Percentiles rank a stretch among this genome's conserved stretches.
Evolutionary conservation across 2,797 vertebrate genomes (phyloP).

Genomic region (Sebastiscus tertius): DNA sequence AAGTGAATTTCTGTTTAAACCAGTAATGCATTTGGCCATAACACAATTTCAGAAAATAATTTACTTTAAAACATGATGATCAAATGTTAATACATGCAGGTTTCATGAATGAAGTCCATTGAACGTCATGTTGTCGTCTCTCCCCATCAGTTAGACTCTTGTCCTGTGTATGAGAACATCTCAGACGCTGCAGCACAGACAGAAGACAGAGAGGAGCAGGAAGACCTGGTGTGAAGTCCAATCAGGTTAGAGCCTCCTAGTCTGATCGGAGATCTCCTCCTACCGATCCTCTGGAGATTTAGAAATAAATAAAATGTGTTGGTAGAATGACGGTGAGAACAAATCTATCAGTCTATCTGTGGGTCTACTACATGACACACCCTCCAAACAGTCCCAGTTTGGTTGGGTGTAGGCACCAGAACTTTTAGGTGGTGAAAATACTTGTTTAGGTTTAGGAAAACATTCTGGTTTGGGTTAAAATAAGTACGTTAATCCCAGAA

Average conservation of each 20-base stretch:
- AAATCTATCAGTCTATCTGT: too few relatives aligned
- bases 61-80: background rate
- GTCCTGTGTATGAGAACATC: background rate
- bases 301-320: too few relatives aligned
- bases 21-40: background rate
- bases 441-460: too few relatives aligned
- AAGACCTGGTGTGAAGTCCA: background rate
- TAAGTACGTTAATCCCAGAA: too few relatives aligned
- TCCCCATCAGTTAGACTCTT: background rate
- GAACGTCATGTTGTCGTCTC: background rate
- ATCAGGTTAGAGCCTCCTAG: background rate
- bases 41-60: background rate
- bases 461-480: too few relatives aligned
- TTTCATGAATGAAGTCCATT: background rate
- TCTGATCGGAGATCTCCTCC: too few relatives aligned
- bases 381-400: too few relatives aligned
- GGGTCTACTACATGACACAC: too few relatives aligned
- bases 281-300: too few relatives aligned
- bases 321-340: too few relatives aligned
- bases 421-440: too few relatives aligned
- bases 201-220: slow-evolving; percentile 8
- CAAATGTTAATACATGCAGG: background rate
- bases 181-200: background rate
- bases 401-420: too few relatives aligned
- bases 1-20: background rate